Evolutionary conservation across 2,113 vertebrate genomes (phyloP).

Genomic region (Callorhinus ursinus): DNA sequence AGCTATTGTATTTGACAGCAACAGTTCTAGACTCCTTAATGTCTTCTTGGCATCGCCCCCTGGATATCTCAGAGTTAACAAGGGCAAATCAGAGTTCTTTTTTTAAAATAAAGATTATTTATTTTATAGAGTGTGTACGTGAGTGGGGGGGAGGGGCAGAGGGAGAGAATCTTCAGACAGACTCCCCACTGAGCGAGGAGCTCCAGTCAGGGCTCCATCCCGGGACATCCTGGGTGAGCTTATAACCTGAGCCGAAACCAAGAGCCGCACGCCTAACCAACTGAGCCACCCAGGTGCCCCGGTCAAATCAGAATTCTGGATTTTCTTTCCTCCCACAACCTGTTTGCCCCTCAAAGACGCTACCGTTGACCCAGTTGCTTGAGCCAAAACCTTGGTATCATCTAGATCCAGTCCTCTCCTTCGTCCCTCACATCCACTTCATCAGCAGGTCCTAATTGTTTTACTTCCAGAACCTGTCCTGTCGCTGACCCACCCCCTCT

Average conservation of each 20-base stretch:
- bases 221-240: not conserved
- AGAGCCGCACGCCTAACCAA: not conserved
- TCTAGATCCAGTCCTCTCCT: not conserved
- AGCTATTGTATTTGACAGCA: not conserved
- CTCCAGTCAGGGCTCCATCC: not conserved
- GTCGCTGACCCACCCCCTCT: not conserved
- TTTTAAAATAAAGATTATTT: not conserved
- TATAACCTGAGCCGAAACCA: not conserved
- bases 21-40: not conserved
- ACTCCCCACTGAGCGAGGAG: not conserved
- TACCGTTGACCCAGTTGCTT: not conserved
- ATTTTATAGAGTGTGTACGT: not conserved
- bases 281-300: not conserved
- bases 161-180: not conserved
- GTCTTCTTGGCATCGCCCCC: not conserved
- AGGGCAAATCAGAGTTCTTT: not conserved
- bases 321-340: not conserved
- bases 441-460: not conserved
- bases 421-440: not conserved
- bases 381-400: not conserved
- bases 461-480: not conserved
- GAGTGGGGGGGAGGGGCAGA: not conserved
- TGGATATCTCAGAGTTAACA: not conserved
- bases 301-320: not conserved
- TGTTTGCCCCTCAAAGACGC: not conserved